Base-by-base conservation (phyloP, 2,797 vertebrate genomes). In the Labroides dimidiatus region DNA sequence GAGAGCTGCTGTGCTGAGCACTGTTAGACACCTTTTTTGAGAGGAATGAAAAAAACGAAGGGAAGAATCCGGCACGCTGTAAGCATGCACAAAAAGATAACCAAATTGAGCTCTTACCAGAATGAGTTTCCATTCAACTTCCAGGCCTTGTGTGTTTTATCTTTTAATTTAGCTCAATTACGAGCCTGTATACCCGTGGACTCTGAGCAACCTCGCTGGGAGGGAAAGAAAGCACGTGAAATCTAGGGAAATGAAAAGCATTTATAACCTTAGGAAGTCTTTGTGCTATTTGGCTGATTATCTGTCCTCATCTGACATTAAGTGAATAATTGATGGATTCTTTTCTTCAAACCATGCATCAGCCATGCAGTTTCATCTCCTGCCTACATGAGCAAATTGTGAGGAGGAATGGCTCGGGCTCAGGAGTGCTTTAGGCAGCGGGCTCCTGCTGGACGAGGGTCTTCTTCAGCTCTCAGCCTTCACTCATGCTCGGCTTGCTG, bases 401-500 rank as follows among this genome's bases (percentile, higher is more conserved):
- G 69, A 53, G 58, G 56, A 68, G 64, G 69, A 80, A 66, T 69
- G 57, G 45, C 44, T 57, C n/a, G 23, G 59, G 41, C 60, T 52
- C 44, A 66, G 53, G 49, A 70, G 64, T 14, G 58, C 80, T 84
- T 30, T 27, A 62, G 82, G 83, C 63, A 7, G 20, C 19, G 33
- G 51, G 59, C 66, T 80, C n/a, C 53, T 69, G 78, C 80, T 79
- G 76, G 68, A 87, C 43, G 14, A 33, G 69, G 74, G 68, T 72
- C 77, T 70, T 77, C 57, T 71, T 66, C 63, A 79, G 74, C 80
- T 75, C 79, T 76, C 72, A 80, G 75, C 73, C 77, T 80, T 84
- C 81, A 69, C 73, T 85, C 80, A 67, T 51, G 64, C 64, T 77
- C 75, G 56, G 75, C 83, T 76, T 60, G 43, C 81, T 75, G 71